These are phyloP conservation scores for Acanthaster planci DNA, from an alignment of 35 echinoderm and acorn worm species.

Conservation along the genomic window DNA sequence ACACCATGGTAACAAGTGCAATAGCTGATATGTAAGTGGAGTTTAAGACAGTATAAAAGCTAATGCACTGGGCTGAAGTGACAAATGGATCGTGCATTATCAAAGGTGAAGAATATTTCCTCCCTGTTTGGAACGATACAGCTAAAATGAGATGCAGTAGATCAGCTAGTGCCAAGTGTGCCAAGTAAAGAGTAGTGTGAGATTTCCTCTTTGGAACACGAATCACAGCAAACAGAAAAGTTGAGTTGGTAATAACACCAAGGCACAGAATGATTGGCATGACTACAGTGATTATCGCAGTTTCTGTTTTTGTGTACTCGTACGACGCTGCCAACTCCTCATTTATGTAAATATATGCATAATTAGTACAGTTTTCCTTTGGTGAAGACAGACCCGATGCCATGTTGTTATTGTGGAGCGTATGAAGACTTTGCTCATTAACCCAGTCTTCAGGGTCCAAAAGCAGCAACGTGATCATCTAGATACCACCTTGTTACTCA, in stretches of 20 bases:
- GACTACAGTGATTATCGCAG: slow-evolving; percentile 48
- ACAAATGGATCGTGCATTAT: slow-evolving; percentile 35
- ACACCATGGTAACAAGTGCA: slow-evolving; percentile 64
- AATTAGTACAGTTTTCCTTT: not conserved
- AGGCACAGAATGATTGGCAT: slow-evolving; percentile 82
- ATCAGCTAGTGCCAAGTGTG: slow-evolving; percentile 80
- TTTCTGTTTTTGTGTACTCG: slow-evolving; percentile 2
- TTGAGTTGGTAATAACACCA: slow-evolving; percentile 74
- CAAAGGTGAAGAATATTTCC: slow-evolving; percentile 31
- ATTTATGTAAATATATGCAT: not conserved
- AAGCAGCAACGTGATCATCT: too few relatives aligned
- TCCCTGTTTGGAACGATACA: slow-evolving; percentile 52
- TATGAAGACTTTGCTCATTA: too few relatives aligned
- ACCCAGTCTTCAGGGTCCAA: too few relatives aligned
- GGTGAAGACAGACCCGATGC: too few relatives aligned
- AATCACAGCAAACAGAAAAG: slow-evolving; percentile 63
- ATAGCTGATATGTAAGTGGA: slow-evolving; percentile 52
- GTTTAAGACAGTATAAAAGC: slow-evolving; percentile 24
- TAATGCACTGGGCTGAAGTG: slow-evolving; percentile 47
- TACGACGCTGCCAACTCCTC: not conserved
- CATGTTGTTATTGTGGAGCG: too few relatives aligned
- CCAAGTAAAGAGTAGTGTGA: slow-evolving; percentile 81
- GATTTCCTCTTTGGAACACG: slow-evolving; percentile 65
- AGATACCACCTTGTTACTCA: too few relatives aligned
- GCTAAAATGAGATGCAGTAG: slow-evolving; percentile 55